phyloP scores from a whole-genome alignment of 1,140 invertebrate genomes.

The Druon quercuslanigerum region DNA sequence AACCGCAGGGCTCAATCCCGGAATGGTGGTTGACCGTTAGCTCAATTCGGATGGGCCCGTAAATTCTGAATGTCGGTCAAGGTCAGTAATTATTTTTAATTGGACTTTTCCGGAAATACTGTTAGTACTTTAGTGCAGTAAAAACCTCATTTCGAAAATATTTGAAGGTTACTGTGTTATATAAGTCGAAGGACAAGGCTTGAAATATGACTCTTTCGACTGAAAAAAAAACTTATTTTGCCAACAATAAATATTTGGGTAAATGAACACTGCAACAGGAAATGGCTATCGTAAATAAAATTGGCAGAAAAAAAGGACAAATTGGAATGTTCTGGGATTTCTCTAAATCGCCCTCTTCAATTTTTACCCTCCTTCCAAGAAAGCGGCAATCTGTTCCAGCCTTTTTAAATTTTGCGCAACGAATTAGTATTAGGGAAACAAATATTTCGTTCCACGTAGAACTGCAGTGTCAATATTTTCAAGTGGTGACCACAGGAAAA shows the following conservation, averaged over 20 bases:
- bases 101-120: no score
- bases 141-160: no score
- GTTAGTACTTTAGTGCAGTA: no score
- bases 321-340: constrained; percentile 7
- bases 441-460: neutral
- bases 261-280: constrained; percentile 6
- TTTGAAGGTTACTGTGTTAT: no score
- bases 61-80: no score
- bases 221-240: constrained; percentile 8
- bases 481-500: no score
- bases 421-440: neutral
- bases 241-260: constrained; percentile 7
- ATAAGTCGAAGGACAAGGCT: neutral
- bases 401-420: constrained; percentile 21
- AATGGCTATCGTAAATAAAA: constrained; percentile 31
- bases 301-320: constrained; percentile 14
- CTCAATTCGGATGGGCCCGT: no score
- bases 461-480: neutral
- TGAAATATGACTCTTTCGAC: constrained; percentile 14
- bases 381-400: constrained; percentile 4
- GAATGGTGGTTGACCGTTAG: no score
- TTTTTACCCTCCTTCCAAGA: constrained; percentile 12
- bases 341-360: neutral
- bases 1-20: no score
- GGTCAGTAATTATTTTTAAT: no score